Evolutionary conservation across 2,113 vertebrate species (phyloP), one percentile per base, ranked within the genome.

Genomic region (Aphelocoma coerulescens): DNA sequence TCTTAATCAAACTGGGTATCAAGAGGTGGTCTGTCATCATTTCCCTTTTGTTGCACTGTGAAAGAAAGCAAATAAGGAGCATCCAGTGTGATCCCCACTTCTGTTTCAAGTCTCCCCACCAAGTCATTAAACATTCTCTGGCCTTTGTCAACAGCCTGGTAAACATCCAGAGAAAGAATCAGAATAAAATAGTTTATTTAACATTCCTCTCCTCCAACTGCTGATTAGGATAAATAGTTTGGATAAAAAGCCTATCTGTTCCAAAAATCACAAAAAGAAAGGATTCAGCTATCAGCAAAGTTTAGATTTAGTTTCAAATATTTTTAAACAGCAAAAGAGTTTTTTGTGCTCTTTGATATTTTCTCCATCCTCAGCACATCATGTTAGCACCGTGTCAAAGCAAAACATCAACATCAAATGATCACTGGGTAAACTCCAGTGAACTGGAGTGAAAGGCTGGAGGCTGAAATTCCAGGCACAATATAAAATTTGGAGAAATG

Each of bases 171-270:
- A 89, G 93, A 97, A 97, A 96, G 95, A 98, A 97, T 97, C 97
- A 98, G 97, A 98, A 97, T 98, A 98, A 97, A 94, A 98, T 97
- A 73, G 96, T 98, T 98, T 98, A 98, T 98, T 98, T 98, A 98
- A 98, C 97, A 97, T 98, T 98, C 97, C 96, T 98, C 97, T 98
- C 94, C 94, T 98, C 97, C 97, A 98, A 98, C 96, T 98, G 96
- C 97, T 98, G 98, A 98, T 98, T 98, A 98, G 96, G 97, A 98
- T 98, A 98, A 98, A 98, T 98, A 98, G 97, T 98, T 98, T 98
- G 97, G 96, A 98, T 98, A 98, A 98, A 98, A 96, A 85, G 93
- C 77, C 92, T 98, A 98, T 98, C 96, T 97, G 97, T 96, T 98
- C 98, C 98, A 98, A 98, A 88, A 98, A 98, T 98, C 97, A 97